phyloP scores from a whole-genome alignment of 2,888 invertebrate species.

The Lasioglossum marginatum region DNA sequence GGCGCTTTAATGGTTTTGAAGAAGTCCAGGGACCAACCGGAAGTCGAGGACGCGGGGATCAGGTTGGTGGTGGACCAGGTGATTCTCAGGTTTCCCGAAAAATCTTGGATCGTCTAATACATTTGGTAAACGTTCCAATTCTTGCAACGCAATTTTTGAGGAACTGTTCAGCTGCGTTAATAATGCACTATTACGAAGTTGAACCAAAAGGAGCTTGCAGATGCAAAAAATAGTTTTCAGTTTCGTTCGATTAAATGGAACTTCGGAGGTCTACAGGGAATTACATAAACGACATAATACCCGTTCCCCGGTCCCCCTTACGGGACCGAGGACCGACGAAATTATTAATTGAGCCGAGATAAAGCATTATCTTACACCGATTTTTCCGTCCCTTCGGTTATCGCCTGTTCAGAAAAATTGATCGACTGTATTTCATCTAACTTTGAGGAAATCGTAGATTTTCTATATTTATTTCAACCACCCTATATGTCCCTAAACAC shows the following conservation, averaged over 20 bases:
- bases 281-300: slow-evolving; percentile 20
- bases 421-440: neutral
- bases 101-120: no score
- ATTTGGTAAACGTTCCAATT: no score
- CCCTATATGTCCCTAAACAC: neutral
- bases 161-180: no score
- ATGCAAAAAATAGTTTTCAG: neutral
- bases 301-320: neutral
- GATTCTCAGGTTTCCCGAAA: no score
- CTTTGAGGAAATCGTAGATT: neutral
- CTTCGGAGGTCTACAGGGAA: neutral
- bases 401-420: slow-evolving; percentile 18
- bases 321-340: neutral
- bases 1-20: neutral
- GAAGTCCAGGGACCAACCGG: neutral
- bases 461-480: neutral
- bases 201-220: neutral
- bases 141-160: no score
- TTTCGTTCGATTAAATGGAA: neutral
- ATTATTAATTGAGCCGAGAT: slow-evolving; percentile 21
- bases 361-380: slow-evolving; percentile 17
- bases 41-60: neutral
- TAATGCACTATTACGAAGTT: no score
- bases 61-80: neutral
- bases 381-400: slow-evolving; percentile 21